These are phyloP conservation scores for Ophiodon elongatus DNA, from an alignment of 2,113 vertebrate species.

Conservation along the genomic window DNA sequence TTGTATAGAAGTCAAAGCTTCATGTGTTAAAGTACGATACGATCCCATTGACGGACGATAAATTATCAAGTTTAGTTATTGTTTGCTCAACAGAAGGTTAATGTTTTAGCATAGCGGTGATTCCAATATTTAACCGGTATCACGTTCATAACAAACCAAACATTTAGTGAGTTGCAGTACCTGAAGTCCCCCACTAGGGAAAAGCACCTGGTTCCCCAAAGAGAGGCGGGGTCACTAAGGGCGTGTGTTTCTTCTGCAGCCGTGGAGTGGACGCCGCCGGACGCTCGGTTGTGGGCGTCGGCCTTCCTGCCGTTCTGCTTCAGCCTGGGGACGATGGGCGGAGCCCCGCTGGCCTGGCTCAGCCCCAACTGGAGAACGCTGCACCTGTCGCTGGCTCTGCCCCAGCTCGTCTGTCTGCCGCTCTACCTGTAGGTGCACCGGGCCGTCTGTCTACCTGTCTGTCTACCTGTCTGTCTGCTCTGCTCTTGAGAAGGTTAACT, in stretches of 20 bases:
- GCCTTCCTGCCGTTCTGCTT: slow-evolving; percentile 81
- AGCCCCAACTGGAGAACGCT: slow-evolving; percentile 69
- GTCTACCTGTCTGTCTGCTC: not conserved
- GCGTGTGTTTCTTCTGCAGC: slow-evolving; percentile 50
- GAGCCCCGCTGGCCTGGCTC: slow-evolving; percentile 74
- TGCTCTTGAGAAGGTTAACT: not conserved
- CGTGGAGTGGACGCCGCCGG: slow-evolving; percentile 80
- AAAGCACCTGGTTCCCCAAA: too few species aligned
- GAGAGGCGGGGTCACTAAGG: too few species aligned
- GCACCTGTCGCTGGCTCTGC: slow-evolving; percentile 77
- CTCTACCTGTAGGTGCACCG: slow-evolving; percentile 72
- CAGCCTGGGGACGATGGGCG: slow-evolving; percentile 81
- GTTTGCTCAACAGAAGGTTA: too few species aligned
- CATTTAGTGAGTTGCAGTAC: too few species aligned
- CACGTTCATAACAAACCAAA: too few species aligned
- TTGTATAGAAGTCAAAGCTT: too few species aligned
- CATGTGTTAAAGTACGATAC: too few species aligned
- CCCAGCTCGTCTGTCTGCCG: slow-evolving; percentile 79
- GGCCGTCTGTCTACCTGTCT: not conserved
- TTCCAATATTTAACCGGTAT: too few species aligned
- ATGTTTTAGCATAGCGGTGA: too few species aligned
- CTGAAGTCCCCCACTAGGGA: too few species aligned
- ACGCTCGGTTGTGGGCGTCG: slow-evolving; percentile 74
- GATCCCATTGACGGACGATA: too few species aligned
- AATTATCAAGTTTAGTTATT: too few species aligned